These are phyloP conservation scores for Euwallacea similis DNA, from an alignment of 1,140 invertebrate species.

Conservation along the genomic window DNA sequence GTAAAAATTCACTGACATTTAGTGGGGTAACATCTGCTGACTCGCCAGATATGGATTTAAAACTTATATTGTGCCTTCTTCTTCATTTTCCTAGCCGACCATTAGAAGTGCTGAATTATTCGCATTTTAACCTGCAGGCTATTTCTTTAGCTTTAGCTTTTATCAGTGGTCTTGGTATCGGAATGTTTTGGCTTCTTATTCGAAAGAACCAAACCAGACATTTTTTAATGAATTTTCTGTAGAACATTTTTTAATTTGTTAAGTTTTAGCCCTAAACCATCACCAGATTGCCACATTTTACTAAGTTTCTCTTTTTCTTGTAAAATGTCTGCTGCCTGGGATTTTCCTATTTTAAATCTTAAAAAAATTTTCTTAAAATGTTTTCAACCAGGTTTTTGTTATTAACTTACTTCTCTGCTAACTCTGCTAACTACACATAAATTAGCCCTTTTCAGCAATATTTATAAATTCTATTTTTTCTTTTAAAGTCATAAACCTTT, in stretches of 20 bases:
- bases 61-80: slow-evolving; percentile 5
- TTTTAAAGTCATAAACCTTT: no score
- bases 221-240: slow-evolving; percentile 24
- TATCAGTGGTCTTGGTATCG: slow-evolving; percentile 46
- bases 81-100: not conserved
- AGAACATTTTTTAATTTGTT: not conserved
- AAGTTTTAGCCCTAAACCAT: slow-evolving; percentile 18
- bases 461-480: slow-evolving; percentile 40
- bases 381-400: slow-evolving; percentile 6
- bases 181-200: slow-evolving; percentile 42
- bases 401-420: no score
- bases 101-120: slow-evolving; percentile 30
- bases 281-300: slow-evolving; percentile 25
- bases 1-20: slow-evolving; percentile 23
- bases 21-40: slow-evolving; percentile 40
- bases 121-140: slow-evolving; percentile 37
- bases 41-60: slow-evolving; percentile 14
- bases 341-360: slow-evolving; percentile 12
- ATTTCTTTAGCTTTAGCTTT: no score
- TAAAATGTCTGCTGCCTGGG: slow-evolving; percentile 35
- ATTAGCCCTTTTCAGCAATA: slow-evolving; percentile 34
- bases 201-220: slow-evolving; percentile 47
- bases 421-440: slow-evolving; percentile 29
- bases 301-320: slow-evolving; percentile 35
- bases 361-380: slow-evolving; percentile 32